Conservation (phyloP, 2,888 invertebrate species). For the Rhamnusium bicolor region DNA sequence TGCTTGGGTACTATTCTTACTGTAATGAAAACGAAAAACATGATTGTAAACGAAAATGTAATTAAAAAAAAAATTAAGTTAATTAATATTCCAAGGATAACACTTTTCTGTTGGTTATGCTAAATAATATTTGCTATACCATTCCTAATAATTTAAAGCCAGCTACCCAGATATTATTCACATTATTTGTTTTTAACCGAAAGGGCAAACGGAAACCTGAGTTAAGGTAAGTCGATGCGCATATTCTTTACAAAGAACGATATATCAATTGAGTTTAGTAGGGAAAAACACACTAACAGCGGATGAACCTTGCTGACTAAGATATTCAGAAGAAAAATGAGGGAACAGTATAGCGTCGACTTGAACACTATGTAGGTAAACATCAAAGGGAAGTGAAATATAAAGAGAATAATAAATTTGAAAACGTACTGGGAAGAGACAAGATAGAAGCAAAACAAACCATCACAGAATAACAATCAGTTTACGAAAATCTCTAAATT, state of each 20-base stretch:
- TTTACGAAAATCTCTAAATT: constrained; percentile 60
- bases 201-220: constrained; percentile 3
- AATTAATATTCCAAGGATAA: no score
- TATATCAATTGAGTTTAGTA: constrained; percentile 44
- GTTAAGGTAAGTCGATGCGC: constrained; percentile 7
- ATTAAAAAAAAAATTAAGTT: no score
- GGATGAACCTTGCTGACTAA: constrained; percentile 52
- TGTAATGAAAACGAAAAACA: no score
- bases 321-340: constrained; percentile 53
- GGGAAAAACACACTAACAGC: constrained; percentile 35
- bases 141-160: background rate
- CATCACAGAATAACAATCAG: constrained; percentile 64
- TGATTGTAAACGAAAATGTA: no score
- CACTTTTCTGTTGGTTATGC: no score
- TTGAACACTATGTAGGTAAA: constrained; percentile 60
- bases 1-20: no score
- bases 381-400: constrained; percentile 64
- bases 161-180: background rate
- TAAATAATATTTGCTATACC: background rate
- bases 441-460: constrained; percentile 62
- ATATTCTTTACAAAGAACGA: constrained; percentile 23
- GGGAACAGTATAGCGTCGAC: constrained; percentile 48
- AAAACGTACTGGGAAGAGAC: constrained; percentile 58
- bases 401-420: constrained; percentile 67
- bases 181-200: background rate